Conservation (phyloP, 2,113 vertebrate species). For the Xiphophorus couchianus region DNA sequence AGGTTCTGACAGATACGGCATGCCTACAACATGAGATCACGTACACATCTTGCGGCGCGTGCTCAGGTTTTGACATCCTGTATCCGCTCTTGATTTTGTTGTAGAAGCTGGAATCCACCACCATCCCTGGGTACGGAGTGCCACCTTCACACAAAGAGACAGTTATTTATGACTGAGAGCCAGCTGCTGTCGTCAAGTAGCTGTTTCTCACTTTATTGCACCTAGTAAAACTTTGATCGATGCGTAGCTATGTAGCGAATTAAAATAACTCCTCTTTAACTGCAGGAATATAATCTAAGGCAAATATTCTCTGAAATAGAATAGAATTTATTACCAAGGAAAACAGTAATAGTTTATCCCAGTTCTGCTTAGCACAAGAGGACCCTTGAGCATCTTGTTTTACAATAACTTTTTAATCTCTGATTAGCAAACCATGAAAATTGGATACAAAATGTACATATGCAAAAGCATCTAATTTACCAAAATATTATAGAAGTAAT, state of each 20-base stretch:
- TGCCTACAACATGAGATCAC: slow-evolving; percentile 53
- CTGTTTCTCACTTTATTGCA: not conserved
- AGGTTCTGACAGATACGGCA: not conserved
- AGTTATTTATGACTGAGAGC: slow-evolving; percentile 8
- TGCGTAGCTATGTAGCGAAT: not conserved
- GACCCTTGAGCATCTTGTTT: too few species aligned
- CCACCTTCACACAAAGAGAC: slow-evolving; percentile 83
- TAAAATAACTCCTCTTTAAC: not conserved
- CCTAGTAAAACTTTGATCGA: not conserved
- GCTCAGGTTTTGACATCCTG: slow-evolving; percentile 96
- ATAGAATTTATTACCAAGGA: too few species aligned
- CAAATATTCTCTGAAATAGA: not conserved
- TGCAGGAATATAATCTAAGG: not conserved
- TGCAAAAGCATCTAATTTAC: too few species aligned
- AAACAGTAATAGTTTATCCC: too few species aligned
- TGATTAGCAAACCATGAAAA: too few species aligned
- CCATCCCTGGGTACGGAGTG: slow-evolving; percentile 98
- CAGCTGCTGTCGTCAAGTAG: not conserved
- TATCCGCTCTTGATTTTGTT: slow-evolving; percentile 99
- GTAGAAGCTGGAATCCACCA: slow-evolving; percentile 98
- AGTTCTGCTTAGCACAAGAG: too few species aligned
- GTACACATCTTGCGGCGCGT: slow-evolving; percentile 91
- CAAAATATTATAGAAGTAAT: too few species aligned
- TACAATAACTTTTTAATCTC: too few species aligned
- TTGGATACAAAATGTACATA: too few species aligned